Evolutionary conservation across 2,797 vertebrate genomes (phyloP), one percentile per base, ranked within the genome.

Genomic region (Girardinus metallicus): DNA sequence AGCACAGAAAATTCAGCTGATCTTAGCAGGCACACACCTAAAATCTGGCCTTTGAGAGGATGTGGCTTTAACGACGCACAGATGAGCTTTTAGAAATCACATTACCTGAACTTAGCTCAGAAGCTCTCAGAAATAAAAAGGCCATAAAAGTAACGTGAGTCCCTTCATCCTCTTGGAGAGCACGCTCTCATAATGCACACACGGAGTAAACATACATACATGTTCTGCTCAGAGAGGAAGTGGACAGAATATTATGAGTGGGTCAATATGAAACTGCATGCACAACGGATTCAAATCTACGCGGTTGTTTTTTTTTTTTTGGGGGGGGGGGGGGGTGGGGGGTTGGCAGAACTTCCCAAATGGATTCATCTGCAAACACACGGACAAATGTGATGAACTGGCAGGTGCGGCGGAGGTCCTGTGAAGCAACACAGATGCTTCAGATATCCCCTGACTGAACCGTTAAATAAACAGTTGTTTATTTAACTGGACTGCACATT

Each of bases 121-220:
- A 87, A 31, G 87, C 87, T 83, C 79, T 86, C 73, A 85, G 73
- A 90, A 90, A 91, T 84, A 80, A 83, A 94, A 91, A 86, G 83
- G 83, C 86, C 86, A 92, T 91, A 89, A 94, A 87, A 85, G 93
- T 92, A 95, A 95, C 74, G 73, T 74, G 91, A 95, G 83, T 92
- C 86, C 83, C 78, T 60, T 78, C 79, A 83, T 84, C 81, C 78
- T 88, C 79, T 85, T 71, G 85, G 73, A 77, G 74, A 75, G 76
- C 74, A 82, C 78, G 73, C 81, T 86, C 80, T 83, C 71, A 87
- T 79, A 74, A 73, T 10, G 57, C 77, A 87, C 31, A 31, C 23
- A 8, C n/a, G 70, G 80, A 87, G 85, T 57, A 55, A 90, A 89
- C 87, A 94, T 85, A 75, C 77, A 44, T 81, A 80, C 64, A 34